A percentile compares a stretch with the other conserved stretches of the same genome.
These are phyloP conservation scores for Caenorhabditis japonica DNA, from an alignment of 2,888 invertebrate species.

Conservation along the genomic window DNA sequence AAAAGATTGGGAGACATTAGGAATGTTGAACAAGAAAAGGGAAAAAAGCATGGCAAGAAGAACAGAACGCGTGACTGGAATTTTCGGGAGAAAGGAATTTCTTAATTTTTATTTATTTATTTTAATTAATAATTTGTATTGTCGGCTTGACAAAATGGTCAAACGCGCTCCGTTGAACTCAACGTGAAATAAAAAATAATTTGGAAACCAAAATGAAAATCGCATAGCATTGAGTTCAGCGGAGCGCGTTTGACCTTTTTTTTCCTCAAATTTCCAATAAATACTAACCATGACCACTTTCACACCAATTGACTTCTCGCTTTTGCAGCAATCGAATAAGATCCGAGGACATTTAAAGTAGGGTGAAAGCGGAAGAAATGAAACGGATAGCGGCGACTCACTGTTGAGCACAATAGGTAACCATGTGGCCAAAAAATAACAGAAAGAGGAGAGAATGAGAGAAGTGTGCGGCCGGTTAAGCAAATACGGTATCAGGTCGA, in stretches of 20 bases:
- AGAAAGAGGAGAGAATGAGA: conserved; percentile 9
- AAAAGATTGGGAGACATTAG: conserved; percentile 13
- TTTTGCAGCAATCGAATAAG: conserved; percentile 27
- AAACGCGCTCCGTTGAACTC: too few relatives aligned
- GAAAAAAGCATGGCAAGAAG: too few relatives aligned
- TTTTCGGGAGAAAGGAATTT: too few relatives aligned
- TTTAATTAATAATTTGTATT: too few relatives aligned
- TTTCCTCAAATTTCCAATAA: not conserved
- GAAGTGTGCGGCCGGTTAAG: conserved; percentile 38
- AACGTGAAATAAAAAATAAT: too few relatives aligned
- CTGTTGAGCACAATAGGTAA: conserved; percentile 39
- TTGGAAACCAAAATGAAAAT: too few relatives aligned
- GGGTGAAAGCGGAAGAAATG: not conserved
- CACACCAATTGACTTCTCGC: conserved; percentile 45
- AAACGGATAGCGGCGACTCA: conserved; percentile 14
- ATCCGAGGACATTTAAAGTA: conserved; percentile 28
- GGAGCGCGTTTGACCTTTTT: too few relatives aligned
- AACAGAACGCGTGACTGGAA: too few relatives aligned
- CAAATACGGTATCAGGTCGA: conserved; percentile 50
- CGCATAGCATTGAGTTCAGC: too few relatives aligned
- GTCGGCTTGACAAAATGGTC: too few relatives aligned
- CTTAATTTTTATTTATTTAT: too few relatives aligned
- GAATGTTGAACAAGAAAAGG: not conserved
- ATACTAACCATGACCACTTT: conserved; percentile 39
- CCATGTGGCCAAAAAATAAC: conserved; percentile 41